Evolutionary conservation across 2,888 invertebrate species (phyloP).

Genomic region (Drosophila helvetica): DNA sequence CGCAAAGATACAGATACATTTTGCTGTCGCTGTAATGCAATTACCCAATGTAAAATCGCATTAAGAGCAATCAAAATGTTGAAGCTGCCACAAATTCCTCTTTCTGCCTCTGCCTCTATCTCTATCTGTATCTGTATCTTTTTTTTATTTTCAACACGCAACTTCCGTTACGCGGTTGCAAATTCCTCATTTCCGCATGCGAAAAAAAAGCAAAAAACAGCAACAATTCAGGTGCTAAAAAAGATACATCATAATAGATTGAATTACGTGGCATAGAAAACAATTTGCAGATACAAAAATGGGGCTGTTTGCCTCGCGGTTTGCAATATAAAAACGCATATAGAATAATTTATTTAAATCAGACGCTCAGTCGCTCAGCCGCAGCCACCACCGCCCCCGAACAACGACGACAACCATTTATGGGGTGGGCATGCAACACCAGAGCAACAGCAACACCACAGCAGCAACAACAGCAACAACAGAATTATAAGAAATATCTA

Average conservation of each 20-base stretch:
- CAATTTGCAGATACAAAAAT: conserved; percentile 40
- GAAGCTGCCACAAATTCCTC: conserved; percentile 13
- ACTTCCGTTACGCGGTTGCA: conserved; percentile 64
- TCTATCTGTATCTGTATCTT: neutral
- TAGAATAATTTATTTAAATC: conserved; percentile 78
- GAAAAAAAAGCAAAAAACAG: conserved; percentile 30
- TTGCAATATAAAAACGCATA: conserved; percentile 67
- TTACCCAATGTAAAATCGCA: conserved; percentile 54
- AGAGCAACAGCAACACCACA: conserved; percentile 3
- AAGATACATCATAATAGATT: conserved; percentile 45
- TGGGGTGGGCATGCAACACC: conserved; percentile 59
- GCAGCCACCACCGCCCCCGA: conserved; percentile 66
- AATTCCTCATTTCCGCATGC: conserved; percentile 71
- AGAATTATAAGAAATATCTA: conserved; percentile 37
- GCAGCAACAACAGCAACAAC: conserved; percentile 12
- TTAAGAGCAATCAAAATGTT: conserved; percentile 61
- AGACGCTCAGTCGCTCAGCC: conserved; percentile 30
- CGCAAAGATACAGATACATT: neutral
- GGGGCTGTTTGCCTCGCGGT: conserved; percentile 7
- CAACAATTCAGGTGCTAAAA: conserved; percentile 59
- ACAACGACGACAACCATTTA: conserved; percentile 73
- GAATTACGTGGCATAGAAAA: conserved; percentile 60
- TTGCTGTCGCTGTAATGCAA: conserved; percentile 29
- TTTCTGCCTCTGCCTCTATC: neutral
- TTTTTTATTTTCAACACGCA: conserved; percentile 56